Base-by-base conservation (phyloP, 1,140 invertebrate species). In the Hyles euphorbiae region DNA sequence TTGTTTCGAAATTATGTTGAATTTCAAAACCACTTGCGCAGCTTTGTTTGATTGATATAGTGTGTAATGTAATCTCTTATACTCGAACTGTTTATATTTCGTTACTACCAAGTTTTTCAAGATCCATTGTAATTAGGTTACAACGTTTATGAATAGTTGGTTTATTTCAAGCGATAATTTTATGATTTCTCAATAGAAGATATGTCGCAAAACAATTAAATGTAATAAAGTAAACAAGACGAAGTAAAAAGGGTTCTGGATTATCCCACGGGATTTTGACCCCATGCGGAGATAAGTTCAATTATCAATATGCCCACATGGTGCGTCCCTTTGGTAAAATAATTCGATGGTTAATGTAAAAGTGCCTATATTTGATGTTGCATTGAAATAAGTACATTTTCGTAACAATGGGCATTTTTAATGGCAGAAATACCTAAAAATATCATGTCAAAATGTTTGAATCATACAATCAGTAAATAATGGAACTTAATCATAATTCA, bases 41-140 rank as follows among this genome's bases (percentile, higher is more conserved):
- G 74, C 67, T 77, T 76, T 78, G 74, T 83, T 83, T 78, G 77
- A 84, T 87, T 83, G 81, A 85, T 87, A 85, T 68, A 77, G 74
- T 78, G 74, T 73, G 77, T 87, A 84, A 85, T 73, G 77, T 87
- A 84, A 85, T 87, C 78, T 83, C 80, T 79, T 76, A 69, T 79
- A 62, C 57, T 68, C 76, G 71, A 83, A 76, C 78, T 78, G 65
- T 77, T 59, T 40, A 40, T 40, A 40, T 40, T 40, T 40, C 36
- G 36, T 40, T 40, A 40, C 8, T 5, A 40, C 5, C 8, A 45
- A 45, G 8, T 40, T 40, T 40, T 40, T 40, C 36, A 40, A 40
- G 36, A 40, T 40, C 36, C 36, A 40, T 5, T 40, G 36, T 40
- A 40, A 40, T 40, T 40, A 40, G 36, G 36, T 40, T 40, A 40